Base-by-base conservation (phyloP, 2,113 vertebrate genomes). In the Zapornia atra region DNA sequence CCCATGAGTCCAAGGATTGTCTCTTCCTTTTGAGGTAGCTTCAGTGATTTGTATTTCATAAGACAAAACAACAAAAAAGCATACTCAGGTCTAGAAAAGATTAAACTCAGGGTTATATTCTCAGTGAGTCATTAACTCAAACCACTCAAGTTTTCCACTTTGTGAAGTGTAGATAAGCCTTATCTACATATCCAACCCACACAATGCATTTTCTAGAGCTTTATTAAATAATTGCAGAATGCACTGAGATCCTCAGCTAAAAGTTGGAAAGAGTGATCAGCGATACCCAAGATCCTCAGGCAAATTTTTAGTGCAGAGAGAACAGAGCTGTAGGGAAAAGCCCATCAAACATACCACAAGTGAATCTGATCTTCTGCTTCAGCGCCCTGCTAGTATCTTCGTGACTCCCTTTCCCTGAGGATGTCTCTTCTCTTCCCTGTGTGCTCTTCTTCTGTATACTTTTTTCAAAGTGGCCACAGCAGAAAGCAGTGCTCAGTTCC, bases 301-400 rank as follows among this genome's bases (percentile, higher is more conserved):
- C 10, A 34, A 1, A 17, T 29, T 59, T 86, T 63, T 56, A 75
- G 2, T n/a, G 33, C 10, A 63, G 22, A 48, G 9, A 86, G 42
- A 51, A 73, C 7, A 73, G 10, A 56, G 0, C 4, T 54, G 26
- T 80, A 50, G 31, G 42, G 57, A 85, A 76, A 90, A 64, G 5
- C 1, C 4, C 9, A 14, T 56, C 3, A 48, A 51, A 56, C 3
- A 3, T 11, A 14, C 22, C 16, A 13, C 16, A 28, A 6, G 2
- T 34, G 22, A 95, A 31, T 78, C 24, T 34, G 10, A 31, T 44
- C 20, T 68, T 82, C 66, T 68, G 3, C 59, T 28, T 57, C 8
- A 73, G 18, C 13, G 44, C 3, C 2, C 21, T 36, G 9, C 12
- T 59, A 24, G 12, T 13, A 42, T 21, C 21, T 42, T 34, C 16